Evolutionary conservation across 2,888 invertebrate species (phyloP), one percentile per base, ranked within the genome.

Genomic region (Timandra comae): DNA sequence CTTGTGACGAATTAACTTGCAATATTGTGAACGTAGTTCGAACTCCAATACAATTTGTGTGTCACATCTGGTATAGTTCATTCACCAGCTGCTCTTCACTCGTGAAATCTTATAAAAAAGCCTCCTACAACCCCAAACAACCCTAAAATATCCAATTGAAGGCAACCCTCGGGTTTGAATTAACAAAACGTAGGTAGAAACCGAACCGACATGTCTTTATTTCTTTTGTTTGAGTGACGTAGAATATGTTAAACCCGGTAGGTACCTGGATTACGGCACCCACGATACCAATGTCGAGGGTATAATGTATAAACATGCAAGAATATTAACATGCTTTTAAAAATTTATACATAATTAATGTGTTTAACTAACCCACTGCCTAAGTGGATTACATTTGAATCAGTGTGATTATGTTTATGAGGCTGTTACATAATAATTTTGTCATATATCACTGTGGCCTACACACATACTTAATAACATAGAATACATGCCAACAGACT

Each of bases 401-500:
- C 16, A 16, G 16, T 16, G 16, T 6, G 4, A 16, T 16, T 16
- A 6, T 16, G 16, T n/a, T n/a, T 5, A 16, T 16, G 16, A 16
- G 6, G 3, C 4, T 16, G 16, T 16, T 16, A 16, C 16, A 16
- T 16, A 16, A 16, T 6, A n/a, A 16, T 16, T 16, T 5, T 16
- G 16, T 16, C 16, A 16, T 16, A 16, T 16, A 16, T 6, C 16
- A 16, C 16, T 16, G 16, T 16, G 16, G 16, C 16, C 16, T 16
- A 16, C 16, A 16, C 16, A 5, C 9, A 25, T 16, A 1, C 16
- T 5, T 16, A 16, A 16, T 1, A n/a, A n/a, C n/a, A n/a, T 51
- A 53, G 56, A 66, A 59, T 54, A 51, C 50, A 63, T 72, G 66
- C 63, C 65, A 38, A 56, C 60, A 52, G 70, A 64, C 57, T 61